Evolutionary conservation across 2,888 invertebrate species (phyloP).

Genomic region (Operophtera brumata): DNA sequence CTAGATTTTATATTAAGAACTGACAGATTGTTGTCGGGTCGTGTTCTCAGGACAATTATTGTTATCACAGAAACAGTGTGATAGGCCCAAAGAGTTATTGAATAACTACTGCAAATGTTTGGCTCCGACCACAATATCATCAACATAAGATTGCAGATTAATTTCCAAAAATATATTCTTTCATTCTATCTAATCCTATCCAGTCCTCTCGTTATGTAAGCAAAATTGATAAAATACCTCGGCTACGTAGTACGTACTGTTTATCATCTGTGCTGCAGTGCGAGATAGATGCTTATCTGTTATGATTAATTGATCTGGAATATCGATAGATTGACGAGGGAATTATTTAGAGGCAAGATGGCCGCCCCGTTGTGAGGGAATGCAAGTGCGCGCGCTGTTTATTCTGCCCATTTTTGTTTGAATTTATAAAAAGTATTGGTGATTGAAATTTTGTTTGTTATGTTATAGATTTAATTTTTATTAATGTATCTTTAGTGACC

Average conservation of each 20-base stretch:
- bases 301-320: slow-evolving; percentile 73
- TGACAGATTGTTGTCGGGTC: slow-evolving; percentile 1
- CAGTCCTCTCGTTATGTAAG: slow-evolving; percentile 4
- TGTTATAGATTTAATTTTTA: not conserved
- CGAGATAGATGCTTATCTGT: slow-evolving; percentile 70
- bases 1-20: slow-evolving; percentile 23
- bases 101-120: too few relatives aligned
- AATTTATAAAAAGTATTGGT: slow-evolving; percentile 31
- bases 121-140: too few relatives aligned
- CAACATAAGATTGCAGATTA: too few relatives aligned
- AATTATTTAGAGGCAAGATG: slow-evolving; percentile 66
- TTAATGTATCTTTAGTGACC: not conserved
- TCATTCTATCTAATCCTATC: not conserved
- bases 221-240: slow-evolving; percentile 71
- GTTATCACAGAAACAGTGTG: too few relatives aligned
- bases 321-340: slow-evolving; percentile 60
- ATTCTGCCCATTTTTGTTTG: slow-evolving; percentile 38
- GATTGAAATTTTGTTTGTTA: slow-evolving; percentile 31
- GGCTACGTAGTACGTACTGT: too few relatives aligned
- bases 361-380: slow-evolving; percentile 68
- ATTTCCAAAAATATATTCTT: not conserved
- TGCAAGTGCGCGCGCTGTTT: slow-evolving; percentile 45
- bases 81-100: too few relatives aligned
- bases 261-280: slow-evolving; percentile 43
- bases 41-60: not conserved